Base-by-base conservation (phyloP, 1,140 invertebrate genomes). In the Hycleus cichorii region DNA sequence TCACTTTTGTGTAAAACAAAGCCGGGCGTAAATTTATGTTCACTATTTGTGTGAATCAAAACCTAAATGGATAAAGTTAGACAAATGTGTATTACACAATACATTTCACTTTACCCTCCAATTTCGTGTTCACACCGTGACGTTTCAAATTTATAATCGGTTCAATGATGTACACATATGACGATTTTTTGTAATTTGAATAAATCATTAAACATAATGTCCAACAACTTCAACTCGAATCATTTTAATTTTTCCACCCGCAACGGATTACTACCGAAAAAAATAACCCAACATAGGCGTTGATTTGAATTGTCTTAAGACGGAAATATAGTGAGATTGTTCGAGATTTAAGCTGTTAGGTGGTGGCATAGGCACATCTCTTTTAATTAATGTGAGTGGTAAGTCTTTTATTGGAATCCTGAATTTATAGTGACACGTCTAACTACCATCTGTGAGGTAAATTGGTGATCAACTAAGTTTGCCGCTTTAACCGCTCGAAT, bases 391-490 rank as follows among this genome's bases (percentile, higher is more conserved):
- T 53, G 51, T 53, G 51, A 53, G 51, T 53, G 39, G 51, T 46
- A 46, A 53, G 47, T 58, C 58, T 59, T 55, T 63, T 60, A 63
- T 59, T 59, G 62, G 62, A 57, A 44, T 46, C 47, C 26, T 47
- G 40, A 57, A 64, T 65, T 65, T 63, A 64, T 64, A 48, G 57
- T 52, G 57, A 57, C 59, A 53, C 54, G 59, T 58, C 48, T 63
- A 58, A 62, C 51, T 47, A 56, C 64, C 60, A 62, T 64, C 63
- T 67, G 63, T 67, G 65, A 60, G 65, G 65, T 67, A 67, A 67
- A 67, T 67, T 64, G 65, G 65, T 67, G 63, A 64, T 67, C 65
- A 64, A 59, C 60, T 32, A 32, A 54, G 52, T 49, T 64, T 67
- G 59, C 55, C 47, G 46, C 56, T 64, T 58, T 49, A 55, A 43